These are phyloP conservation scores for Nemopilema nomurai DNA, from an alignment of 30 jellyfish, hydroid and myxozoan species.

Conservation along the genomic window DNA sequence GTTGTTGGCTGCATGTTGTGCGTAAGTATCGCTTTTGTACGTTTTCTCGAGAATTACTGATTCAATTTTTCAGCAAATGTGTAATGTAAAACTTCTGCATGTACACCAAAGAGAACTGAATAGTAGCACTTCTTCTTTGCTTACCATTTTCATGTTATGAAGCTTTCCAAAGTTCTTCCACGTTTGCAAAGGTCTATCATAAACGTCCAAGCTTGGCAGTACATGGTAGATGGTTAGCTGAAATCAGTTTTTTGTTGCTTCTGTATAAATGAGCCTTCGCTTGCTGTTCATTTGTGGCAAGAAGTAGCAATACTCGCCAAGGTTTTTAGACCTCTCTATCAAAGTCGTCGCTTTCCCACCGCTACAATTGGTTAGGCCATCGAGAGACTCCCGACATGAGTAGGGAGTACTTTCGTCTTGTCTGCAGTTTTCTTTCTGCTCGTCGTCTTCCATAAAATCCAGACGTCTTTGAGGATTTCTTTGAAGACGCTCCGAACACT, in stretches of 20 bases:
- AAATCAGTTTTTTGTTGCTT: conserved; percentile 6
- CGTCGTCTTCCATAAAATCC: conserved; percentile 17
- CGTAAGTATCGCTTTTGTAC: background rate
- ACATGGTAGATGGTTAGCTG: background rate
- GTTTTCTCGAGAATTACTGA: background rate
- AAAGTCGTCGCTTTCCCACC: background rate
- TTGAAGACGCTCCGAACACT: conserved; percentile 24
- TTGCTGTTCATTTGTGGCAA: conserved; percentile 44
- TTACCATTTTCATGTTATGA: background rate
- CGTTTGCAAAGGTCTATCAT: background rate
- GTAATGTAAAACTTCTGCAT: background rate
- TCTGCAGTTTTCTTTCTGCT: background rate
- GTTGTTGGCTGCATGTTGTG: no score
- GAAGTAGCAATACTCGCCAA: conserved; percentile 5
- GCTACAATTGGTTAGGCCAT: conserved; percentile 6
- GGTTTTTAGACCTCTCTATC: conserved; percentile 4
- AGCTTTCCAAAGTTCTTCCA: background rate
- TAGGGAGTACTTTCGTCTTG: conserved; percentile 41
- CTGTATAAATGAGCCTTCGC: conserved; percentile 28
- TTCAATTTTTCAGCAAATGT: background rate
- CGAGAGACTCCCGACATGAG: background rate
- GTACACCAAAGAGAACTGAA: background rate
- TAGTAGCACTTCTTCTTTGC: background rate
- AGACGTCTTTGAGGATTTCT: conserved; percentile 45
- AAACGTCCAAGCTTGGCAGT: background rate